Evolutionary conservation across 2,888 invertebrate genomes (phyloP), one percentile per base, ranked within the genome.

Genomic region (Loripinus fragilis): DNA sequence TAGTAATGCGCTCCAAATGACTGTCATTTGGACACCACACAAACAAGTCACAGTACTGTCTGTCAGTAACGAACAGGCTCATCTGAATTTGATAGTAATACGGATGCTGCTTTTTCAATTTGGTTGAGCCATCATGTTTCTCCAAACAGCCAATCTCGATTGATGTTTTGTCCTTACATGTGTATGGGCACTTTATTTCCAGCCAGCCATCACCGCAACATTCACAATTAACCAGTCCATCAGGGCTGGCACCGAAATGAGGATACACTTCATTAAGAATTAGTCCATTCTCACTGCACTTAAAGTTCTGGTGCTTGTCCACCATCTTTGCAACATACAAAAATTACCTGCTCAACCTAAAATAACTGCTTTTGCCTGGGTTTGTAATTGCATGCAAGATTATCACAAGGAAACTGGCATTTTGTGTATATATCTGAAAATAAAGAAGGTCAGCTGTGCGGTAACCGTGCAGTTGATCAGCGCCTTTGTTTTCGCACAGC

Each of bases 201-300:
- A 75, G n/a, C 8, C 70, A 23, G 12, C 71, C 66, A 50, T 45
- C 0, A 20, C 17, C 23, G 20, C n/a, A 23, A 20, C 25, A 20
- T 10, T 67, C 52, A 67, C 45, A 25, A 41, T 71, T 71, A 17
- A 71, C 76, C 1, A 71, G 71, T n/a, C 71, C 20, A 33, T 71
- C 71, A 10, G 76, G 71, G 17, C 33, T 67, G 33, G 72, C 76
- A 42, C 68, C 76, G n/a, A n/a, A n/a, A n/a, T n/a, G n/a, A n/a
- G n/a, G n/a, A n/a, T n/a, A n/a, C 68, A 79, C 38, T 30, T 38
- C 8, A 25, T 67, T 65, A 0, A 80, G 38, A 20, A 70, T 15
- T 0, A 80, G 45, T 0, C 76, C 80, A 45, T 38, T 41, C 10
- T 52, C 66, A 20, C 17, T 28, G 28, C 45, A 23, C 12, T 28